Base-by-base conservation (phyloP, 2,113 vertebrate genomes). In the Lamprotornis superbus region DNA sequence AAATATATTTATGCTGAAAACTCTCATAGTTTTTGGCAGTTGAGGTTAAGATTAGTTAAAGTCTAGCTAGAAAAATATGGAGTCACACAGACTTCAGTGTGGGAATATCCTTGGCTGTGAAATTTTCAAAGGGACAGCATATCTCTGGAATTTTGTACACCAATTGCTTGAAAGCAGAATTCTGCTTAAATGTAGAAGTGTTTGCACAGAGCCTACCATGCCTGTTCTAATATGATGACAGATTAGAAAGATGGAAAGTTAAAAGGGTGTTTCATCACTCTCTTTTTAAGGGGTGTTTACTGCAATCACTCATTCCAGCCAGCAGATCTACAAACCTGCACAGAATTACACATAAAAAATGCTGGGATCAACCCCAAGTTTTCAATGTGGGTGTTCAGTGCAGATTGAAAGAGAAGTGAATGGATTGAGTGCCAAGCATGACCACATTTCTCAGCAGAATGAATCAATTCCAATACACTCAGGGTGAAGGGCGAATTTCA, bases 401-500 rank as follows among this genome's bases (percentile, higher is more conserved):
- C 4, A 6, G 49, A 60, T 0, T 69, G 77, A 47, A 76, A 76
- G 73, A 40, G 57, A 69, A 74, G 55, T 2, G 31, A 77, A 40
- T 3, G 30, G 49, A 53, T 23, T 44, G 67, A 59, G 64, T 33
- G 75, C 71, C 60, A 90, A 79, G 57, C 3, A 0, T 10, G 60
- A 87, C 63, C 60, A 83, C 42, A 49, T 93, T 86, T 69, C 81
- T 70, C 71, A 69, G 44, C 60, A 67, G 77, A 91, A 74, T 76
- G 47, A 85, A 93, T 96, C 73, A 61, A 83, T 94, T 93, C 80
- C 93, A 89, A 89, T 79, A 73, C 17, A 63, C 30, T 52, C 52
- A 13, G 76, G 59, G 49, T 27, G 73, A 92, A 89, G 73, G 60
- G 57, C 61, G 73, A 94, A 90, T 96, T 93, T 95, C 92, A 91